Conservation (phyloP, 2,797 vertebrate genomes). For the Onychomys torridus region DNA sequence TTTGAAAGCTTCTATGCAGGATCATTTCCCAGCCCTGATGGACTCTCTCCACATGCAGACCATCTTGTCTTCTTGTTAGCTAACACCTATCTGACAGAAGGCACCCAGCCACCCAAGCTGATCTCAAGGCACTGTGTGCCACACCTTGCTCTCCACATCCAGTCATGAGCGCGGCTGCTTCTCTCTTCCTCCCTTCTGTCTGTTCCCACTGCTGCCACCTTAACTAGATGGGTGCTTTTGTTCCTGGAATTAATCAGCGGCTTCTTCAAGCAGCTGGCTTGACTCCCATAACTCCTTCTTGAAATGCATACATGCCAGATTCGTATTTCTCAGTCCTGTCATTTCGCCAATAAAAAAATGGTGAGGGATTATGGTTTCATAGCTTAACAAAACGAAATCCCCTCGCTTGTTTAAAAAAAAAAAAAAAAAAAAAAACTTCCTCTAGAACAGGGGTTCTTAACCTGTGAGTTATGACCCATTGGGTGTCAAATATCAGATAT, state of each 20-base stretch:
- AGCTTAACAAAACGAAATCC: not conserved
- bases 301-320: not conserved
- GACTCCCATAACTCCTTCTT: not conserved
- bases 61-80: not conserved
- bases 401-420: not conserved
- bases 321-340: conserved; percentile 7
- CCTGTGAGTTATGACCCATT: not conserved
- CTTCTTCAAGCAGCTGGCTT: not conserved
- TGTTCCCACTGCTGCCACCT: not conserved
- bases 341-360: conserved; percentile 15
- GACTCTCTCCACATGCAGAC: not conserved
- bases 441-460: not conserved
- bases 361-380: not conserved
- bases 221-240: conserved; percentile 28
- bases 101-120: not conserved
- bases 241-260: not conserved
- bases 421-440: not conserved
- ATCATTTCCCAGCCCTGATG: conserved; percentile 24
- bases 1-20: conserved; percentile 11
- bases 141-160: not conserved
- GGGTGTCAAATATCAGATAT: not conserved
- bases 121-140: conserved; percentile 6
- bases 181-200: not conserved
- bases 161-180: not conserved
- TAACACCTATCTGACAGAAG: not conserved